Evolutionary conservation across 2,113 vertebrate genomes (phyloP).

Genomic region (Spermophilus dauricus): DNA sequence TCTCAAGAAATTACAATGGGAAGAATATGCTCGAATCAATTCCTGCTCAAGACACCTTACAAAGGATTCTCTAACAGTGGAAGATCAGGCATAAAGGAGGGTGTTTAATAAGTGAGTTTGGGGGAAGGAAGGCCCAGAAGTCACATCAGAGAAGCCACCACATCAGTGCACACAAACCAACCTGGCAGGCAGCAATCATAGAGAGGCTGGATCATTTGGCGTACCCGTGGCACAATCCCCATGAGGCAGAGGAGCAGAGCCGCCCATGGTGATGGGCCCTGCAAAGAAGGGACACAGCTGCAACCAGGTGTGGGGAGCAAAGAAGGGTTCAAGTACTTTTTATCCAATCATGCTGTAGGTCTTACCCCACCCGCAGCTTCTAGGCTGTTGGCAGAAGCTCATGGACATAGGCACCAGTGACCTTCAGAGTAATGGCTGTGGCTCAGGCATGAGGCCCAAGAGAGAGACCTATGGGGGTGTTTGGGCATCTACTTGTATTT

Average conservation of each 20-base stretch:
- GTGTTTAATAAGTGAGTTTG: neutral
- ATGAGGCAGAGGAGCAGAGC: constrained; percentile 76
- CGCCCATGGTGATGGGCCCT: constrained; percentile 79
- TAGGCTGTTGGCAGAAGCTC: neutral
- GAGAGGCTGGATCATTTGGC: constrained; percentile 81
- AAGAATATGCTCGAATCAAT: neutral
- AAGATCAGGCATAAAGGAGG: neutral
- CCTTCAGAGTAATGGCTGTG: neutral
- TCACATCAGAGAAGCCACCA: constrained; percentile 75
- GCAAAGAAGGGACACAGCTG: constrained; percentile 78
- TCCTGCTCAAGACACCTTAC: neutral
- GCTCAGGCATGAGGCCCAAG: neutral
- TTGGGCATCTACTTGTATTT: neutral
- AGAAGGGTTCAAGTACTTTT: neutral
- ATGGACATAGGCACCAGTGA: neutral
- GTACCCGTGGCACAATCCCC: constrained; percentile 78
- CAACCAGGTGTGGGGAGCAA: constrained; percentile 22
- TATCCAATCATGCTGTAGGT: neutral
- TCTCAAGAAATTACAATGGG: neutral
- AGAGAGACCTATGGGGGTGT: neutral
- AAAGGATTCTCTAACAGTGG: neutral
- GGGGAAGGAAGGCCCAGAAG: neutral
- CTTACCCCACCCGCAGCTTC: neutral
- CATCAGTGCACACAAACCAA: constrained; percentile 83
- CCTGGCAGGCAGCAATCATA: constrained; percentile 85